Evolutionary conservation across 2,888 invertebrate genomes (phyloP).

Genomic region (Carcina quercana): DNA sequence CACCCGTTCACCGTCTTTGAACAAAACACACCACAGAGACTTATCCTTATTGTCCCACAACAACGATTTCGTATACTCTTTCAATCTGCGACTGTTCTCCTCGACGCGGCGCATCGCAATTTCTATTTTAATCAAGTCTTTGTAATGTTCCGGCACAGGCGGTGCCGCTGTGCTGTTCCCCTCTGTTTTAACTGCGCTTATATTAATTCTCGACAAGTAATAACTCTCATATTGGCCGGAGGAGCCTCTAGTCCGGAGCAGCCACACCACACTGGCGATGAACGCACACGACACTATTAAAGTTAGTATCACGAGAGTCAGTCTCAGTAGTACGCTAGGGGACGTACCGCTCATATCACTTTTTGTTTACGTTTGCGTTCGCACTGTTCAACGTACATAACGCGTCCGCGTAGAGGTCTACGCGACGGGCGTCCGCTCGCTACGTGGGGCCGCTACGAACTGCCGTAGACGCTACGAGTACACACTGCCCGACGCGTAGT

Average conservation of each 20-base stretch:
- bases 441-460: constrained; percentile 51
- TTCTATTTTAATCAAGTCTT: constrained; percentile 70
- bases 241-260: constrained; percentile 51
- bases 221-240: constrained; percentile 67
- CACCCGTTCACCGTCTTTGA: constrained; percentile 56
- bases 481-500: constrained; percentile 33
- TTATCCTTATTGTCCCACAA: constrained; percentile 70
- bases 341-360: constrained; percentile 73
- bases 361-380: constrained; percentile 62
- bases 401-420: constrained; percentile 53
- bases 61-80: constrained; percentile 67
- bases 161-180: constrained; percentile 45
- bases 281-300: constrained; percentile 63
- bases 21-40: constrained; percentile 69
- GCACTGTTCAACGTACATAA: constrained; percentile 56
- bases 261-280: constrained; percentile 65
- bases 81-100: constrained; percentile 64
- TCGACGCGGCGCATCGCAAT: constrained; percentile 70
- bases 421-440: constrained; percentile 54
- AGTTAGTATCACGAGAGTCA: constrained; percentile 62
- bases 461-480: constrained; percentile 29
- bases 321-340: constrained; percentile 55
- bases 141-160: constrained; percentile 59
- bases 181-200: constrained; percentile 50
- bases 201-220: constrained; percentile 73